A percentile compares a stretch with the other conserved stretches of the same genome.
phyloP scores from a whole-genome alignment of 2,888 invertebrate genomes.

The Drosophila robusta region DNA sequence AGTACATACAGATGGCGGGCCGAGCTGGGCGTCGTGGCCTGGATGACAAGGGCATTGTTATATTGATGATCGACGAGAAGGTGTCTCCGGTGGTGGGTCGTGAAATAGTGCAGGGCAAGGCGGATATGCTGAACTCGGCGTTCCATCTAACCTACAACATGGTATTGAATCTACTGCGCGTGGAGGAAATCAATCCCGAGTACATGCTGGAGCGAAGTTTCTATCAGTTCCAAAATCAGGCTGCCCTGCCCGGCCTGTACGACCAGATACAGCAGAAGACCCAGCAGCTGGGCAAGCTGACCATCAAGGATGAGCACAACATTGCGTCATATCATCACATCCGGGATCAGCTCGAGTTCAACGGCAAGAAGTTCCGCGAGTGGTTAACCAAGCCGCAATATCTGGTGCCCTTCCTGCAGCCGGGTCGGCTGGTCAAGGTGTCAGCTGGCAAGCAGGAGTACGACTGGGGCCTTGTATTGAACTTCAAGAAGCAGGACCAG shows the following conservation, averaged over 20 bases:
- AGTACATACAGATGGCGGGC: constrained; percentile 99
- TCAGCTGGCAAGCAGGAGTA: constrained; percentile 94
- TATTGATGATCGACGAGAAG: constrained; percentile 99
- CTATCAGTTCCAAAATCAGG: constrained; percentile 99
- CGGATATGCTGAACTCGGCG: constrained; percentile 99
- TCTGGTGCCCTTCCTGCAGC: constrained; percentile 96
- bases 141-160: constrained; percentile 99
- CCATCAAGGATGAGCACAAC: constrained; percentile 90
- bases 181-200: constrained; percentile 99
- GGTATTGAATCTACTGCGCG: constrained; percentile 97
- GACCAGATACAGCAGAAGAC: constrained; percentile 89
- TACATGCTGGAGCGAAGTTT: constrained; percentile 99
- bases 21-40: constrained; percentile 98
- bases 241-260: constrained; percentile 95
- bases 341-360: constrained; percentile 91
- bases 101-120: constrained; percentile 93
- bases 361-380: constrained; percentile 90
- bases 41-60: constrained; percentile 98
- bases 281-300: constrained; percentile 88
- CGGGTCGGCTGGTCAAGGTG: constrained; percentile 96
- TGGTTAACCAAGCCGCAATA: constrained; percentile 95
- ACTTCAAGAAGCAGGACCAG: constrained; percentile 91
- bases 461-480: constrained; percentile 98
- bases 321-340: constrained; percentile 94
- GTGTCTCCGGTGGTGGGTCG: constrained; percentile 92